These are phyloP conservation scores for Ichneumon xanthorius DNA, from an alignment of 2,888 invertebrate genomes.

Conservation along the genomic window DNA sequence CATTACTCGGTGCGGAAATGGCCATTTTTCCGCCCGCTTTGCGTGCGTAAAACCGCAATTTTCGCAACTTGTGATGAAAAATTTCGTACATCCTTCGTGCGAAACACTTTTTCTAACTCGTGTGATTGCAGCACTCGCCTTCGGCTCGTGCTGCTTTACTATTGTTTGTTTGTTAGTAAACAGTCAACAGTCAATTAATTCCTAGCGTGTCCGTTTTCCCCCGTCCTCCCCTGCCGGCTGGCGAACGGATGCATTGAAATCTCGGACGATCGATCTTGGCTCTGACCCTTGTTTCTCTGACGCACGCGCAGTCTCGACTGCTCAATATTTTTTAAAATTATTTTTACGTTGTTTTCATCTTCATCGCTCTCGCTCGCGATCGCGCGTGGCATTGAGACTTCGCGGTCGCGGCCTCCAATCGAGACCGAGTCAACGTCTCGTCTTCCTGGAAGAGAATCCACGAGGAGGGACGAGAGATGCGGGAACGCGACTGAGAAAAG, in stretches of 20 bases:
- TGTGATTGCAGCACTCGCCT: too few species aligned
- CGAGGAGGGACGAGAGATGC: not conserved
- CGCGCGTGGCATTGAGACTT: constrained; percentile 59
- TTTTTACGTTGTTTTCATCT: not conserved
- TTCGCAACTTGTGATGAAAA: too few species aligned
- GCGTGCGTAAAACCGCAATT: too few species aligned
- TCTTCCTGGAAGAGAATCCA: constrained; percentile 45
- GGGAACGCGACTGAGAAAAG: constrained; percentile 36
- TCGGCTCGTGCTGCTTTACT: too few species aligned
- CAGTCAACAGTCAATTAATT: too few species aligned
- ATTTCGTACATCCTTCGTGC: too few species aligned
- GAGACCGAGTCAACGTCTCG: constrained; percentile 48
- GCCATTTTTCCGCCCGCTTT: too few species aligned
- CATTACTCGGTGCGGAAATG: too few species aligned
- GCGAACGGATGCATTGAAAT: not conserved
- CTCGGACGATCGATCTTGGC: constrained; percentile 46
- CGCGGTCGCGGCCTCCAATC: constrained; percentile 3
- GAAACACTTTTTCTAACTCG: too few species aligned
- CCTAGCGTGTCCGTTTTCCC: too few species aligned
- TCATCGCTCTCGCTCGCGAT: constrained; percentile 15
- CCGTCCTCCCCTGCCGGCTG: too few species aligned
- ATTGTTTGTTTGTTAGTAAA: too few species aligned
- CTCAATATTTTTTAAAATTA: constrained; percentile 16
- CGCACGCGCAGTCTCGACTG: constrained; percentile 40
- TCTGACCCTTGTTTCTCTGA: constrained; percentile 41